Conservation (phyloP, 2,888 invertebrate species). For the Synanthedon myopaeformis region DNA sequence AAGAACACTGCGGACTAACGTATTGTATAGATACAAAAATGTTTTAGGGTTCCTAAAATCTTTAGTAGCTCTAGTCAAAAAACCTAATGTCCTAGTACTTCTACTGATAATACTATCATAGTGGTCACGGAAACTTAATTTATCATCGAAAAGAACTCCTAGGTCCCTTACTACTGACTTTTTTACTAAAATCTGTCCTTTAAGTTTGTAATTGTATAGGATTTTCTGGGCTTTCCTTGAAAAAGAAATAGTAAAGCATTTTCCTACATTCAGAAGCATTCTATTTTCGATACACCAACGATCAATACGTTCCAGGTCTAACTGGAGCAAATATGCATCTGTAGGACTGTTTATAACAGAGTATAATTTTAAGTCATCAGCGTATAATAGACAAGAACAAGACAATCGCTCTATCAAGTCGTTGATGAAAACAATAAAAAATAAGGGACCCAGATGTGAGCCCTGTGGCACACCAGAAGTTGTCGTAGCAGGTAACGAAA, state of each 20-base stretch:
- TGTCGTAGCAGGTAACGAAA: not conserved
- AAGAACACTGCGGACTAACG: too few relatives aligned
- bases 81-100: not conserved
- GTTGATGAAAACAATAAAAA: slow-evolving; percentile 2
- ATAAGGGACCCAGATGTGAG: slow-evolving; percentile 3
- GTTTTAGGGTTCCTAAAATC: not conserved
- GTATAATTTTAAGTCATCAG: slow-evolving; percentile 3
- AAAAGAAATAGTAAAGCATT: not conserved
- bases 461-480: slow-evolving; percentile 5
- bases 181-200: not conserved
- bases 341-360: not conserved
- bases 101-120: not conserved
- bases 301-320: not conserved
- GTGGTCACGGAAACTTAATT: not conserved
- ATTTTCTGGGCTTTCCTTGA: not conserved
- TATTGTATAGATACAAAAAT: too few relatives aligned
- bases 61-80: not conserved
- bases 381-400: not conserved
- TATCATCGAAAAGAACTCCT: not conserved
- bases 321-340: not conserved
- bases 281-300: not conserved
- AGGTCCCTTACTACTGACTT: not conserved
- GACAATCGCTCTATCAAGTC: not conserved
- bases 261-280: slow-evolving; percentile 1
- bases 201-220: too few relatives aligned